These are phyloP conservation scores for Nezara viridula DNA, from an alignment of 2,888 invertebrate species.

Conservation along the genomic window DNA sequence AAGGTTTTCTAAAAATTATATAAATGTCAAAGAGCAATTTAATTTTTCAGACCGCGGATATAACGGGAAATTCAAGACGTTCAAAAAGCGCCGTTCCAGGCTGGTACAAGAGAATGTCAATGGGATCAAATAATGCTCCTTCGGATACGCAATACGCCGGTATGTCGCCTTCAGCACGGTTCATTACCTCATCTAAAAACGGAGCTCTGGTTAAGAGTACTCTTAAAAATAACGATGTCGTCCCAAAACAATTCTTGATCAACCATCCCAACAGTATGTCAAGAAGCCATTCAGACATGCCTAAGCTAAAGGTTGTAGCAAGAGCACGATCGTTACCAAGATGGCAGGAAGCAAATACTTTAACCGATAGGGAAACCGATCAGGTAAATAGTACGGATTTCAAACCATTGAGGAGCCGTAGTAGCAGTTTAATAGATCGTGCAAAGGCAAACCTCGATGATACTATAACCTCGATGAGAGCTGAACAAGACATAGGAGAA, in stretches of 20 bases:
- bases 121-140: background rate
- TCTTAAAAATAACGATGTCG: background rate
- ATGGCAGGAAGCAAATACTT: background rate
- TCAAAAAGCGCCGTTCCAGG: constrained; percentile 12
- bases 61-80: background rate
- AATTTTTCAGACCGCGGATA: background rate
- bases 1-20: too few species aligned
- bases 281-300: background rate
- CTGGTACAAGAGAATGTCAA: constrained; percentile 1
- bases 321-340: background rate
- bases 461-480: background rate
- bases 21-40: too few species aligned
- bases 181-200: background rate
- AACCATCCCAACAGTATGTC: background rate
- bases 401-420: background rate
- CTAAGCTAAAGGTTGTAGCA: background rate
- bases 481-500: background rate
- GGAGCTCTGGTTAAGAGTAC: background rate
- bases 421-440: background rate
- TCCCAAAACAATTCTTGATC: background rate
- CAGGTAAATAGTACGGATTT: background rate
- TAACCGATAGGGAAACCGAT: background rate
- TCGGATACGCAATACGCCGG: background rate
- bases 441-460: background rate
- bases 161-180: background rate